A percentile compares a stretch with the other conserved stretches of the same genome.
phyloP scores from a whole-genome alignment of 2,797 vertebrate genomes.

The Gallirallus australis region DNA sequence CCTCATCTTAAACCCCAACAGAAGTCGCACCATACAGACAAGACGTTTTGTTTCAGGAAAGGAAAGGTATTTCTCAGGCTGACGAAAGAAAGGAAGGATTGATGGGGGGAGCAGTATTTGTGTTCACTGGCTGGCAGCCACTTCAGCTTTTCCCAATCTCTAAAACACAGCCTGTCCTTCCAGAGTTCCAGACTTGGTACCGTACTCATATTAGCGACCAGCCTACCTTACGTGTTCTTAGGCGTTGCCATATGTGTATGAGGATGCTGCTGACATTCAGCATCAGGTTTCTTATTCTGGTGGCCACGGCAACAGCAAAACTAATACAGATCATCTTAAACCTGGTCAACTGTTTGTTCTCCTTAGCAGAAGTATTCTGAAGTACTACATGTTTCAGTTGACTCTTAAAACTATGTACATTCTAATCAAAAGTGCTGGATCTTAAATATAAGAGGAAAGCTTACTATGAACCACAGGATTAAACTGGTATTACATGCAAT shows the following conservation, averaged over 20 bases:
- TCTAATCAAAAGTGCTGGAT: not conserved
- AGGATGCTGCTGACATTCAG: not conserved
- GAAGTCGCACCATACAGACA: not conserved
- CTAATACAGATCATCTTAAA: not conserved
- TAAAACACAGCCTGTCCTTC: not conserved
- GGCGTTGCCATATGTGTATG: not conserved
- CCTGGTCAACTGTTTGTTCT: not conserved
- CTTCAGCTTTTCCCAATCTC: not conserved
- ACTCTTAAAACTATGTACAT: not conserved
- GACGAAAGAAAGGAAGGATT: not conserved
- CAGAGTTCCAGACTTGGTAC: not conserved
- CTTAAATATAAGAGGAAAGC: not conserved
- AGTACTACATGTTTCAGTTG: not conserved
- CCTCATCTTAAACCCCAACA: not conserved
- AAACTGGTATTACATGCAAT: not conserved
- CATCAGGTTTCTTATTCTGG: not conserved
- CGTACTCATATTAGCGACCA: not conserved
- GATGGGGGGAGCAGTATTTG: not conserved
- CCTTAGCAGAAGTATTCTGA: not conserved
- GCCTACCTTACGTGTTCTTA: accelerated
- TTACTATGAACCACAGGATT: not conserved
- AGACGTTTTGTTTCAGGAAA: not conserved
- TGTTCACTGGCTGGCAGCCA: not conserved
- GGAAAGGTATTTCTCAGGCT: not conserved
- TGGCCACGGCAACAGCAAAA: not conserved